These are phyloP conservation scores for Drosophila nr. perissopoda DNA, from an alignment of 2,888 invertebrate genomes.

Conservation along the genomic window DNA sequence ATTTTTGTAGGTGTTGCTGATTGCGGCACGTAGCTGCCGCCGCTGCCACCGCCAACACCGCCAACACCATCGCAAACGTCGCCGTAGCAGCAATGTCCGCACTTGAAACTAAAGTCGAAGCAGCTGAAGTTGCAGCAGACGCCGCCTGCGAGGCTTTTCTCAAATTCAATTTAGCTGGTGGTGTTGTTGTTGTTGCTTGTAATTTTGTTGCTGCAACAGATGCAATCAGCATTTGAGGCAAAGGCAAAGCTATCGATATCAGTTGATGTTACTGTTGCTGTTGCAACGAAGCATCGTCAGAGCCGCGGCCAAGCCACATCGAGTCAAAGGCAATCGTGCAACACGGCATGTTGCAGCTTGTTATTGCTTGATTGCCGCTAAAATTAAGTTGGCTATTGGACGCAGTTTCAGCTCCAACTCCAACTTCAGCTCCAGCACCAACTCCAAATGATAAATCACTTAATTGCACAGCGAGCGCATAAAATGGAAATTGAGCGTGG, in stretches of 20 bases:
- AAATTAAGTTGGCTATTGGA: conserved; percentile 75
- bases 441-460: conserved; percentile 79
- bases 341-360: conserved; percentile 80
- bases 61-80: conserved; percentile 6
- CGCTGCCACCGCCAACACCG: conserved; percentile 9
- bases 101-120: conserved; percentile 61
- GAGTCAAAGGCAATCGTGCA: conserved; percentile 81
- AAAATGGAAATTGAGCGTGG: conserved; percentile 81
- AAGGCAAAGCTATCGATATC: conserved; percentile 79
- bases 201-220: conserved; percentile 79
- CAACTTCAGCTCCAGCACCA: conserved; percentile 41
- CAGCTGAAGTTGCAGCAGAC: conserved; percentile 33
- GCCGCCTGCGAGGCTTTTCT: conserved; percentile 53
- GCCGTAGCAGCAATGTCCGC: conserved; percentile 29
- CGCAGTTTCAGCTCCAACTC: conserved; percentile 39
- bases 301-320: conserved; percentile 38
- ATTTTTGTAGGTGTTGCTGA: conserved; percentile 79
- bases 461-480: conserved; percentile 78
- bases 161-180: conserved; percentile 76
- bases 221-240: conserved; percentile 77
- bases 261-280: conserved; percentile 62
- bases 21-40: conserved; percentile 74
- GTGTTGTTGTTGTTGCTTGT: conserved; percentile 63
- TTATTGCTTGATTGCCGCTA: conserved; percentile 81
- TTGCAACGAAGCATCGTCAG: conserved; percentile 40